These are phyloP conservation scores for Drosophila santomea DNA, from an alignment of 1,140 invertebrate genomes.

Conservation along the genomic window DNA sequence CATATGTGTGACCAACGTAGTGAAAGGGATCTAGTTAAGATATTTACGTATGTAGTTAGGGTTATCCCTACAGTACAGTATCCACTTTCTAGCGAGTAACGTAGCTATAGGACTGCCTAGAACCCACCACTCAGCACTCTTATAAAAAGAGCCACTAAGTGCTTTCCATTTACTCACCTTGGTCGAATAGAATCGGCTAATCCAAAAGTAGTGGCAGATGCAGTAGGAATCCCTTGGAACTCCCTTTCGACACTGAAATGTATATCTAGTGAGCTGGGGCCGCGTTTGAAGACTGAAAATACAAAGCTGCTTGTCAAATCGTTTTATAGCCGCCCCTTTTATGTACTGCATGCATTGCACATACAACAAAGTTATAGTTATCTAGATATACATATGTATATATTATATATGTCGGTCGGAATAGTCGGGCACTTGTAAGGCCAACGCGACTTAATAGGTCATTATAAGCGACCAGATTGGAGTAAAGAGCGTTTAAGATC, in stretches of 20 bases:
- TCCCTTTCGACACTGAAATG: constrained; percentile 29
- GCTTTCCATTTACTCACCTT: constrained; percentile 44
- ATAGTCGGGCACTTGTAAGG: constrained; percentile 28
- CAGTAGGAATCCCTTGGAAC: constrained; percentile 8
- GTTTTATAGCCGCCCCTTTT: constrained; percentile 59
- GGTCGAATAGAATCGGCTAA: constrained; percentile 24
- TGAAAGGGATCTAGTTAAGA: not conserved
- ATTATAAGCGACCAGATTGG: constrained; percentile 40
- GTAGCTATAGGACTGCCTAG: too few relatives aligned
- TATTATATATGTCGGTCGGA: constrained; percentile 10
- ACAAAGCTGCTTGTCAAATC: constrained; percentile 62
- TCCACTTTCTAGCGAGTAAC: too few relatives aligned
- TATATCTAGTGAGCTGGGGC: constrained; percentile 20
- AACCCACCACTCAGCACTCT: too few relatives aligned
- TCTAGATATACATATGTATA: constrained; percentile 9
- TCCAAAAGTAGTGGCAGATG: constrained; percentile 19
- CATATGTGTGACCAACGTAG: too few relatives aligned
- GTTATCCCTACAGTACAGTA: too few relatives aligned
- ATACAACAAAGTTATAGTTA: constrained; percentile 38
- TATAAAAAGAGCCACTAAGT: too few relatives aligned
- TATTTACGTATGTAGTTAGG: too few relatives aligned
- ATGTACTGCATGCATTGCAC: constrained; percentile 32
- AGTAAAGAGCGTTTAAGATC: constrained; percentile 40
- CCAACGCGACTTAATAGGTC: constrained; percentile 54
- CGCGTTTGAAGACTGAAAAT: constrained; percentile 65